phyloP scores from a whole-genome alignment of 2,113 vertebrate genomes.

The Xenopus tropicalis region UCB_Xtro_10.0 CM004443.2:121285001-121285500 shows the following conservation, averaged over 20 bases:
- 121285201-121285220: slow-evolving; percentile 29
- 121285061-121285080: too few relatives aligned
- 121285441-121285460: slow-evolving; percentile 51
- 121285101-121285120: not conserved
- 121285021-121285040: too few relatives aligned
- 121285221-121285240: slow-evolving; percentile 55
- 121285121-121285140: not conserved
- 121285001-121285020: too few relatives aligned
- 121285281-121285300: slow-evolving; percentile 56
- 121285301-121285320: slow-evolving; percentile 64
- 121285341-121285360: slow-evolving; percentile 73
- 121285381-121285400: slow-evolving; percentile 55
- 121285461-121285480: not conserved
- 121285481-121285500: too few relatives aligned
- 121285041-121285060: too few relatives aligned
- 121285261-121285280: slow-evolving; percentile 54
- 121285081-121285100: too few relatives aligned
- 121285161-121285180: too few relatives aligned
- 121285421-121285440: slow-evolving; percentile 52
- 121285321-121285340: slow-evolving; percentile 63
- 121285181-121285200: too few relatives aligned
- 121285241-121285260: slow-evolving; percentile 70
- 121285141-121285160: not conserved
- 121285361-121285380: slow-evolving; percentile 76
- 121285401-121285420: slow-evolving; percentile 51